These are phyloP conservation scores for Paraescarpia echinospica DNA, from an alignment of 1,140 invertebrate genomes.

Conservation along the genomic window DNA sequence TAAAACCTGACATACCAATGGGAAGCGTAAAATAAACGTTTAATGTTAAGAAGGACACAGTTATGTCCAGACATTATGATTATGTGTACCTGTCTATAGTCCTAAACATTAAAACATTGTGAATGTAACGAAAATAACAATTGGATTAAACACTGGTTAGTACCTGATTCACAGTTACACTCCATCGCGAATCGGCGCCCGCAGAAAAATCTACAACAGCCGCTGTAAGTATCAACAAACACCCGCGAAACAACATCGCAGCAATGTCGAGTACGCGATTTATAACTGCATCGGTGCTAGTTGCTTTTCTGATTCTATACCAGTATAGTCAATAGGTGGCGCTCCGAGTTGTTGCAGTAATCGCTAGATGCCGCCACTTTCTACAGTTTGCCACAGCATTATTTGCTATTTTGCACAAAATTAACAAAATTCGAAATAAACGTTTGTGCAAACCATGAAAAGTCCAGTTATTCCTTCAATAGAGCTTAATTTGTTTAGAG, in stretches of 20 bases:
- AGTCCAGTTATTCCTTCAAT: too few relatives aligned
- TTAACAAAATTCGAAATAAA: too few relatives aligned
- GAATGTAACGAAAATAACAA: neutral
- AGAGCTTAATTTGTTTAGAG: too few relatives aligned
- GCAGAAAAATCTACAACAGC: neutral
- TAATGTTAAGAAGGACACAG: neutral
- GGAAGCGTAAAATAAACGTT: neutral
- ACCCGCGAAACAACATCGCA: neutral
- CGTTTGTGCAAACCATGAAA: too few relatives aligned
- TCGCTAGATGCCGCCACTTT: neutral
- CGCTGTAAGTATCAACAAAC: neutral
- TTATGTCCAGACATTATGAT: too few relatives aligned
- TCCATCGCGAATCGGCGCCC: neutral
- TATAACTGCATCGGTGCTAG: neutral
- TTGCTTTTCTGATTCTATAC: neutral
- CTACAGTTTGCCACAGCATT: neutral
- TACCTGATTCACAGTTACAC: neutral
- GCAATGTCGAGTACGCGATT: neutral
- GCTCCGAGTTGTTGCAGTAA: neutral
- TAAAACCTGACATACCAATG: neutral
- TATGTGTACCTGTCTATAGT: neutral
- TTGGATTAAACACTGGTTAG: neutral
- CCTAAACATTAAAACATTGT: neutral
- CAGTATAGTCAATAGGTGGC: neutral
- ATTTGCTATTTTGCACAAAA: neutral